A percentile compares a stretch with the other conserved stretches of the same genome.
Evolutionary conservation across 2,888 invertebrate species (phyloP).

Genomic region (Candidula unifasciata): DNA sequence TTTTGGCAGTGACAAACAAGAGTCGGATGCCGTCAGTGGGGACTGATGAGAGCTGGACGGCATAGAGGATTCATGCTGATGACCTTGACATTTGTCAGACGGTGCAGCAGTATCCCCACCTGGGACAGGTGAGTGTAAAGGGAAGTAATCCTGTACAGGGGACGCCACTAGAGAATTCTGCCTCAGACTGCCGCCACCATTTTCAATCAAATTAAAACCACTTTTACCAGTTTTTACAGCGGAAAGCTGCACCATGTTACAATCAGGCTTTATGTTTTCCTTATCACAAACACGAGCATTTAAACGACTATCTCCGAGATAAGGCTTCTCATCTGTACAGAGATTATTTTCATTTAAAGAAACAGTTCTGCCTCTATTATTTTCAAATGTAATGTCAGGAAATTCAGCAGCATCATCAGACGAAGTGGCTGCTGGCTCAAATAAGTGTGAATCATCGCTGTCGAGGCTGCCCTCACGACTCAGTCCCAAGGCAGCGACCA

Average conservation of each 20-base stretch:
- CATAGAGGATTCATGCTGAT: not conserved
- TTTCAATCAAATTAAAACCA: not conserved
- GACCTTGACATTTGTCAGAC: not conserved
- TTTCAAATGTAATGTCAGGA: not conserved
- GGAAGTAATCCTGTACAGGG: constrained; percentile 48
- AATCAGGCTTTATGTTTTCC: not conserved
- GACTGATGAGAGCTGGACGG: not conserved
- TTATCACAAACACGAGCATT: not conserved
- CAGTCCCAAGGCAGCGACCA: constrained; percentile 73
- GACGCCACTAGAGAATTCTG: constrained; percentile 13
- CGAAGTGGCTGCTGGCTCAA: constrained; percentile 7
- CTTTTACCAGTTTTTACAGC: not conserved
- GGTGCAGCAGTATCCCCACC: not conserved
- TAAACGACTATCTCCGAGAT: not conserved
- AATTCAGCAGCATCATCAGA: constrained; percentile 10
- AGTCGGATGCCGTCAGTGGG: not conserved
- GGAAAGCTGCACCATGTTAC: not conserved
- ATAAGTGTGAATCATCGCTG: constrained; percentile 62
- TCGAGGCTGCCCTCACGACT: constrained; percentile 69
- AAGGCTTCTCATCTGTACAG: not conserved
- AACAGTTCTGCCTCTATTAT: not conserved
- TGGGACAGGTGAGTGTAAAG: constrained; percentile 34
- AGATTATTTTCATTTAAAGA: not conserved
- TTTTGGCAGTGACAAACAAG: constrained; percentile 20
- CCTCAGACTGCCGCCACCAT: not conserved